Conservation (phyloP, 1,140 invertebrate genomes). For the Homalodisca vitripennis region DNA sequence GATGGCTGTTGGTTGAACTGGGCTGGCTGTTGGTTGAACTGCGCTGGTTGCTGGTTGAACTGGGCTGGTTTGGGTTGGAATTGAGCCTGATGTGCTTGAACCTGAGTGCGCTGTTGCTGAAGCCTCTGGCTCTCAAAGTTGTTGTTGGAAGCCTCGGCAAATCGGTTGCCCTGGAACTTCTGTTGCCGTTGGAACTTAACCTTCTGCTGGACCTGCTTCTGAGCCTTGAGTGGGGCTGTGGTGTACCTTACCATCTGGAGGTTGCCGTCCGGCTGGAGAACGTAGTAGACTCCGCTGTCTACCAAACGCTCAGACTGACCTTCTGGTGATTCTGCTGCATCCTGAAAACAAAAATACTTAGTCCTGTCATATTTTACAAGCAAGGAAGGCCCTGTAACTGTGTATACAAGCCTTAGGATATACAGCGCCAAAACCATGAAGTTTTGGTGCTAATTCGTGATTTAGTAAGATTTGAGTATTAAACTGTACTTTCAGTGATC, state of each 20-base stretch:
- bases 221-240: slow-evolving; percentile 29
- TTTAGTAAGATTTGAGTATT: too few relatives aligned
- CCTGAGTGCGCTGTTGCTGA: slow-evolving; percentile 12
- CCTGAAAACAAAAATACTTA: not conserved
- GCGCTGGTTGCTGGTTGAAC: not conserved
- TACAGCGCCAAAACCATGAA: too few relatives aligned
- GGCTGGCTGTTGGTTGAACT: not conserved
- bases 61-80: not conserved
- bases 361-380: too few relatives aligned
- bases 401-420: too few relatives aligned
- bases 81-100: slow-evolving; percentile 16
- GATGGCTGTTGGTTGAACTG: not conserved
- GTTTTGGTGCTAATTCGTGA: too few relatives aligned
- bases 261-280: slow-evolving; percentile 72
- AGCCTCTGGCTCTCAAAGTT: slow-evolving; percentile 18
- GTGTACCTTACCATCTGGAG: slow-evolving; percentile 59
- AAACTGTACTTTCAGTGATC: too few relatives aligned
- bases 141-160: not conserved
- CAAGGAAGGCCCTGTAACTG: too few relatives aligned
- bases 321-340: not conserved
- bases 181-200: slow-evolving; percentile 17
- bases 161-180: not conserved
- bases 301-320: slow-evolving; percentile 6
- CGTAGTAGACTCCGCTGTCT: slow-evolving; percentile 64
- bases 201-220: slow-evolving; percentile 6